Conservation (phyloP, 2,797 vertebrate genomes). For the Lophotriccus pileatus region DNA sequence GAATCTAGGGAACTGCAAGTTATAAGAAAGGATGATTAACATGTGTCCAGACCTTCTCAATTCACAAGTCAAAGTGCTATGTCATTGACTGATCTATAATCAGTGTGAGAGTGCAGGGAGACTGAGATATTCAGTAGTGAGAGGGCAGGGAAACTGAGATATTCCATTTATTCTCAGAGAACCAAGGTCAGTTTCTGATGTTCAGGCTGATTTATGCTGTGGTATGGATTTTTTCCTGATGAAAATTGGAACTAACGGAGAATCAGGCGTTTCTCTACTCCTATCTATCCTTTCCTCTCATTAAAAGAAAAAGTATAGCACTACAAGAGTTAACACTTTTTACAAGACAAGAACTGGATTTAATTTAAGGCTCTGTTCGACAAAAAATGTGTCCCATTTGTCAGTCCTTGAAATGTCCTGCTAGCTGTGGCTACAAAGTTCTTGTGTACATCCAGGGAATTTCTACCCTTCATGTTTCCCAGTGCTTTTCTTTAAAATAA, state of each 20-base stretch:
- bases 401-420: slow-evolving; percentile 6
- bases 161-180: background rate
- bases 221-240: background rate
- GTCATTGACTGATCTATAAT: background rate
- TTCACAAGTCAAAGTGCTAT: background rate
- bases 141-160: background rate
- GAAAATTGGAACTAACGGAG: background rate
- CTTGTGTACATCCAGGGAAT: background rate
- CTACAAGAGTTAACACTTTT: background rate
- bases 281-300: background rate
- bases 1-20: background rate
- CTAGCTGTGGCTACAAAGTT: background rate
- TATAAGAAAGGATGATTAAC: background rate
- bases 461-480: background rate
- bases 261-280: background rate
- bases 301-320: background rate
- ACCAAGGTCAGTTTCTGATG: background rate
- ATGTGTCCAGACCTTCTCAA: background rate
- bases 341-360: background rate
- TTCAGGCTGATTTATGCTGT: background rate
- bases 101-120: background rate
- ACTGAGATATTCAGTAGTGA: background rate
- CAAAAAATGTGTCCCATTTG: background rate
- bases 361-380: background rate
- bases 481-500: slow-evolving; percentile 13